A percentile compares a stretch with the other conserved stretches of the same genome.
Evolutionary conservation across 2,888 invertebrate genomes (phyloP).

Genomic region (Apotomis capreana): DNA sequence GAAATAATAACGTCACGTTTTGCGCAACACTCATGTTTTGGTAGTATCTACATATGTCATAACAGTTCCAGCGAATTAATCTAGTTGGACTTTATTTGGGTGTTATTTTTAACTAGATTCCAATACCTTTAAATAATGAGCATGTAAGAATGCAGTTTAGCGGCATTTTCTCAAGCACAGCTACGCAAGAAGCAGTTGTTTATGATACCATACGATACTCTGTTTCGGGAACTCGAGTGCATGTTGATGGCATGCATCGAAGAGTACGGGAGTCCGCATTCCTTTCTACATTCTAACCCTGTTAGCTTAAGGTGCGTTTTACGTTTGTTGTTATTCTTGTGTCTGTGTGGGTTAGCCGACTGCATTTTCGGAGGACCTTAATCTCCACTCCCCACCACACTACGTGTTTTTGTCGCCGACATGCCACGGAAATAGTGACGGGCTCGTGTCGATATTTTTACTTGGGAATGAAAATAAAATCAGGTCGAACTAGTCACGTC

Average conservation of each 20-base stretch:
- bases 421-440: slow-evolving; percentile 69
- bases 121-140: slow-evolving; percentile 47
- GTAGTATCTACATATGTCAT: slow-evolving; percentile 16
- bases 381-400: slow-evolving; percentile 68
- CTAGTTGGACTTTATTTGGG: background rate
- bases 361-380: slow-evolving; percentile 78
- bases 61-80: slow-evolving; percentile 22
- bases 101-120: background rate
- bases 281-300: slow-evolving; percentile 56
- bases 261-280: slow-evolving; percentile 44
- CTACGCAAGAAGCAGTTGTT: slow-evolving; percentile 74
- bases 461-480: slow-evolving; percentile 41
- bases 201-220: slow-evolving; percentile 73
- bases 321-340: slow-evolving; percentile 50
- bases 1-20: slow-evolving; percentile 52
- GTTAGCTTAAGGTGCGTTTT: slow-evolving; percentile 58
- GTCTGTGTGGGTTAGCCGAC: slow-evolving; percentile 68
- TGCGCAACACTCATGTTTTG: slow-evolving; percentile 50
- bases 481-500: slow-evolving; percentile 37
- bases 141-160: slow-evolving; percentile 57
- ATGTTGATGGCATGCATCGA: slow-evolving; percentile 62
- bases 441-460: slow-evolving; percentile 58
- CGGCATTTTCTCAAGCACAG: slow-evolving; percentile 67
- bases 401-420: slow-evolving; percentile 73
- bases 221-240: slow-evolving; percentile 69